phyloP scores from a whole-genome alignment of 1,140 invertebrate genomes.

The Mamestra configurata region DNA sequence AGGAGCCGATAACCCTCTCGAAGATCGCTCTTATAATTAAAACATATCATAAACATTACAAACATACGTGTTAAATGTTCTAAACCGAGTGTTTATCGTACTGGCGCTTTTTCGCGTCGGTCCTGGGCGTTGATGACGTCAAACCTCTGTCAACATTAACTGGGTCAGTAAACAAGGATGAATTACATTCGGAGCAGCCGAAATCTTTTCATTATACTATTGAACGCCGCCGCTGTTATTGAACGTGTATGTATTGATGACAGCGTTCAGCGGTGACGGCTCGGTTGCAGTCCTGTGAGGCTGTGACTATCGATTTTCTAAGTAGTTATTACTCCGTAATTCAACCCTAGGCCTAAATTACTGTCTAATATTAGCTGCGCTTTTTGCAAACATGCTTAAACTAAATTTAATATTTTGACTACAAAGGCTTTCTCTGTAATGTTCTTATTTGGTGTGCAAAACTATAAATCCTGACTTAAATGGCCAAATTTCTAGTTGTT shows the following conservation, averaged over 20 bases:
- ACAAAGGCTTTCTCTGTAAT: background rate
- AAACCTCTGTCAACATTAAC: conserved; percentile 82
- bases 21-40: conserved; percentile 58
- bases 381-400: background rate
- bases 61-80: conserved; percentile 59
- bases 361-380: background rate
- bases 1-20: conserved; percentile 33
- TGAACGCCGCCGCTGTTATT: conserved; percentile 55
- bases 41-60: conserved; percentile 61
- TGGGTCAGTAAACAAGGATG: conserved; percentile 80
- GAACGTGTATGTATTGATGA: conserved; percentile 43
- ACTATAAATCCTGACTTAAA: background rate
- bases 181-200: conserved; percentile 72
- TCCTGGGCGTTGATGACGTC: conserved; percentile 77
- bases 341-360: background rate
- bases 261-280: conserved; percentile 5
- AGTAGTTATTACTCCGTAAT: background rate
- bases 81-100: conserved; percentile 63
- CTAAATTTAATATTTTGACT: background rate
- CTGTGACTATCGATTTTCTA: background rate
- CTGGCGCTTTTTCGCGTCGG: conserved; percentile 68
- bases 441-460: background rate
- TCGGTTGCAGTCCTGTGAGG: background rate
- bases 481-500: background rate
- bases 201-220: conserved; percentile 67